Conservation (phyloP, 2,888 invertebrate species). For the Idaea aversata region DNA sequence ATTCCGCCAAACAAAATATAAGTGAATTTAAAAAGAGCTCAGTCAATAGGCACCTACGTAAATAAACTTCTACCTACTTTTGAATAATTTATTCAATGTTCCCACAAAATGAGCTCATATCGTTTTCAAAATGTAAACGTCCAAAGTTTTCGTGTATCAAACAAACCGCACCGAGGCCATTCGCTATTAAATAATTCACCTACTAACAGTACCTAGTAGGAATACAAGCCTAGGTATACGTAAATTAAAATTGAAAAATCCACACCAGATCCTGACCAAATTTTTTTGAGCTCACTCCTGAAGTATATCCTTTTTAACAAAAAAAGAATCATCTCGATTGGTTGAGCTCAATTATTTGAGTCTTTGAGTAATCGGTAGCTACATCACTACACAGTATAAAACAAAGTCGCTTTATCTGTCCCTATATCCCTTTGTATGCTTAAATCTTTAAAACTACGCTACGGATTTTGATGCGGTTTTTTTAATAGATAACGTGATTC, state of each 20-base stretch:
- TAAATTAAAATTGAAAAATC: neutral
- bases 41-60: neutral
- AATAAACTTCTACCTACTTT: neutral
- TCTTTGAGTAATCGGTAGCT: too few species aligned
- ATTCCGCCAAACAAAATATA: neutral
- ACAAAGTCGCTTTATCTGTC: too few species aligned
- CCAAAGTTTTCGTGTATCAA: neutral
- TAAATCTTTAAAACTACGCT: too few species aligned
- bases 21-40: neutral
- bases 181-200: neutral
- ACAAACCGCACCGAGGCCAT: neutral
- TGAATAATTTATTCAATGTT: neutral
- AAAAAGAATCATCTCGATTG: too few species aligned
- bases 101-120: neutral
- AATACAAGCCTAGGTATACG: neutral
- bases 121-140: neutral
- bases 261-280: too few species aligned
- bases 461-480: too few species aligned
- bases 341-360: too few species aligned
- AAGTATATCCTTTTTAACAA: too few species aligned
- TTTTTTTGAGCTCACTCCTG: too few species aligned
- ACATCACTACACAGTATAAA: too few species aligned
- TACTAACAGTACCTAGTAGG: neutral
- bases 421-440: too few species aligned
- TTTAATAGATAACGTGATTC: too few species aligned